Evolutionary conservation across 2,113 vertebrate species (phyloP), one percentile per base, ranked within the genome.

Genomic region (Dolichallabes microphthalmus): DNA sequence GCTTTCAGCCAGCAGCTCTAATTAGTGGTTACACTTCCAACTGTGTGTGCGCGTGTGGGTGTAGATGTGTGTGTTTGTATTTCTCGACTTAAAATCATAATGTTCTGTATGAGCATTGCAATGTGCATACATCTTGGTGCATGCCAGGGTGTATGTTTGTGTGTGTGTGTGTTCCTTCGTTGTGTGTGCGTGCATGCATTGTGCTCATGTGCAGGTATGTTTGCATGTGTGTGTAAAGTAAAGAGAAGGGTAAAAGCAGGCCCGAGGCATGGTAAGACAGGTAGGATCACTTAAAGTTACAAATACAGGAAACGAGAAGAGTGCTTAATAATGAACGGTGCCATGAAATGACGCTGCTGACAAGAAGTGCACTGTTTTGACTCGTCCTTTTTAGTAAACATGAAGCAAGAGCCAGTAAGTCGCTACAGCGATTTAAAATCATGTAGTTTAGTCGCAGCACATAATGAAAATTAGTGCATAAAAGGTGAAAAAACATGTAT

Each of bases 1-100:
- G 86, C 84, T 86, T 88, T 45, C n/a, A 85, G 83, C 45, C 80
- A 82, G 86, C 84, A 76, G 80, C 76, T 69, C 20, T 20, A 69
- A 85, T 85, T 69, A 69, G 58, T 85, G 73, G 83, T 80, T 85
- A 87, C 45, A 87, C 50, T 76, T 85, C 57, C 84, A 68, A 60
- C 22, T 66, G 17, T 76, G 45, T 81, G 45, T 81, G 75, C 77
- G 73, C 76, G 15, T n/a, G 30, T 83, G 69, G 7, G 25, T 53
- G 8, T 83, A 8, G 4, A 22, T 14, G 25, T n/a, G 9, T 8
- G 30, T 52, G 45, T 45, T 45, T 45, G 45, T 45, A 45, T 45
- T 45, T 45, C 45, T 45, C 7, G 45, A 8, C 20, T 63, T 80
- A 45, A 58, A 13, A 66, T 52, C n/a, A 81, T 66, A 32, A 9